Percentiles rank a stretch among this genome's conserved stretches.
These are phyloP conservation scores for Pristionchus fissidentatus DNA, from an alignment of 2,888 invertebrate genomes.

Conservation along the genomic window DNA sequence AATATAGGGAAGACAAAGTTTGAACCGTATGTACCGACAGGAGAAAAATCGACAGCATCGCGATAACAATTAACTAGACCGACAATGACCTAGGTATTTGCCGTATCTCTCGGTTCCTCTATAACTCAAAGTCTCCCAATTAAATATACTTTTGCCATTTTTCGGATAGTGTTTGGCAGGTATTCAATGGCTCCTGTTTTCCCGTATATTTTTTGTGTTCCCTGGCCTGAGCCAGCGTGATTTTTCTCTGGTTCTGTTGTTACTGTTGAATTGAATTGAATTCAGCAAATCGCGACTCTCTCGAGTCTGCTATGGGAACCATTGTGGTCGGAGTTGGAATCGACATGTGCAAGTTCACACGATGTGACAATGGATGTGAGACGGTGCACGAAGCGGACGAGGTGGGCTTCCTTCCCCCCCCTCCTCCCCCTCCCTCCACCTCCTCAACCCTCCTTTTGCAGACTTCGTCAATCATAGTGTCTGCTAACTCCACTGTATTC, in stretches of 20 bases:
- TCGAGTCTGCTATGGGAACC: constrained; percentile 73
- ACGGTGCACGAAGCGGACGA: constrained; percentile 69
- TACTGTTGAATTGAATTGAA: neutral
- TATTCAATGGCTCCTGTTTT: constrained; percentile 57
- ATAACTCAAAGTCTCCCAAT: no score
- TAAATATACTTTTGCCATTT: no score
- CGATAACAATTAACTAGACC: no score
- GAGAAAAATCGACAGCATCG: no score
- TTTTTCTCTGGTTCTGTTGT: no score
- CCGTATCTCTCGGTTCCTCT: no score
- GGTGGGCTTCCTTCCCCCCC: constrained; percentile 53
- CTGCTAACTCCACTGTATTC: constrained; percentile 95
- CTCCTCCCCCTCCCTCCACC: neutral
- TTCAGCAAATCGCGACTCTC: constrained; percentile 85
- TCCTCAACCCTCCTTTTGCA: neutral
- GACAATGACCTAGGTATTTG: no score
- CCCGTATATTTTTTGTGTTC: neutral
- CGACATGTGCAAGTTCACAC: constrained; percentile 78
- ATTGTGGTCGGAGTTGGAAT: constrained; percentile 85
- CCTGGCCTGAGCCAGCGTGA: neutral
- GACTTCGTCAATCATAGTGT: constrained; percentile 89
- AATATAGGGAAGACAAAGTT: no score
- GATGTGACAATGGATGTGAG: constrained; percentile 74
- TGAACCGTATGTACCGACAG: no score
- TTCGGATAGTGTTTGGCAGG: no score